Percentiles rank a stretch among this genome's conserved stretches.
These are phyloP conservation scores for Chrosomus eos DNA, from an alignment of 2,797 vertebrate species.

Conservation along the genomic window DNA sequence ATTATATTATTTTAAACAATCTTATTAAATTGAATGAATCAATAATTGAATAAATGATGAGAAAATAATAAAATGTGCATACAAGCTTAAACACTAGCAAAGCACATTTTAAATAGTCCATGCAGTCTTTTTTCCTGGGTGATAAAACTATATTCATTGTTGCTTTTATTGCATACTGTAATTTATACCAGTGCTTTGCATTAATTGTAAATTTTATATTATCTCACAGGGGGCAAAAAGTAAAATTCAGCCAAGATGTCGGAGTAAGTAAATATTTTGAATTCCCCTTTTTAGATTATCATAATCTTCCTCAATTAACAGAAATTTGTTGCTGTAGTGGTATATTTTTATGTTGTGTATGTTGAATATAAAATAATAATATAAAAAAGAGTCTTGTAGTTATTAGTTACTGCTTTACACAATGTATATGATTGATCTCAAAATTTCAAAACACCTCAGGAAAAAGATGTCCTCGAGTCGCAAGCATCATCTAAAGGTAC, in stretches of 20 bases:
- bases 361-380: not conserved
- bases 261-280: constrained; percentile 71
- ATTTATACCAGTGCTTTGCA: not conserved
- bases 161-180: not conserved
- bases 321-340: not conserved
- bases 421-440: not conserved
- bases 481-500: constrained; percentile 87
- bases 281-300: not conserved
- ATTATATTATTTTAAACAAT: too few relatives aligned
- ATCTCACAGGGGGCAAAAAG: constrained; percentile 62
- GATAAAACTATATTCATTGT: not conserved
- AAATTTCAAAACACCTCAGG: constrained; percentile 68
- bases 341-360: not conserved
- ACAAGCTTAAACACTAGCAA: not conserved
- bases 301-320: not conserved
- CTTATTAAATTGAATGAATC: not conserved
- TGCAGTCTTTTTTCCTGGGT: not conserved
- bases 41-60: not conserved
- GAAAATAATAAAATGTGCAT: not conserved
- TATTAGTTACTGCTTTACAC: not conserved
- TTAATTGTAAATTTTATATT: not conserved
- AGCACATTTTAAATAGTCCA: not conserved
- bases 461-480: constrained; percentile 93
- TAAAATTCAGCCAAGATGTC: constrained; percentile 73
- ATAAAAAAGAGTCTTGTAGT: not conserved